These are phyloP conservation scores for Porites lutea DNA, from an alignment of 64 coral and sea anemone genomes.

Conservation along the genomic window DNA sequence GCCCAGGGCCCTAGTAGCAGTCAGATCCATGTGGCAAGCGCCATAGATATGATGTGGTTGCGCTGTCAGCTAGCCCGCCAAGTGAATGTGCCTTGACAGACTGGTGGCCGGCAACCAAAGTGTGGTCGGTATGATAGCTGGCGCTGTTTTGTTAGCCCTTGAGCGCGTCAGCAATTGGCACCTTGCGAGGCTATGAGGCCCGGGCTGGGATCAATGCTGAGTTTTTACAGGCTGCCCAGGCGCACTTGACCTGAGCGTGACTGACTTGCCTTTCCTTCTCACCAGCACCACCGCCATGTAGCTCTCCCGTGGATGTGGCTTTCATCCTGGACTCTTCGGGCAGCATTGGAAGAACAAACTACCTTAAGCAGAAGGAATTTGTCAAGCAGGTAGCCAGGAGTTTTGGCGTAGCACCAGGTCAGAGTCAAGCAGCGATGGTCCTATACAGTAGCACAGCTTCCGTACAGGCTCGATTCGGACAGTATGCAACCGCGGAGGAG, in stretches of 20 bases:
- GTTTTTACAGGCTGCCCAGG: not conserved
- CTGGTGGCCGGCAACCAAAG: too few species aligned
- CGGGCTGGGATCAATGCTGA: too few species aligned
- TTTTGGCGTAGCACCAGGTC: slow-evolving; percentile 48
- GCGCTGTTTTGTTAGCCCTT: not conserved
- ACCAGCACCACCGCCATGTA: not conserved
- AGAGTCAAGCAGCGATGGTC: slow-evolving; percentile 59
- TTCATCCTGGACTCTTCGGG: slow-evolving; percentile 83
- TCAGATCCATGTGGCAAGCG: too few species aligned
- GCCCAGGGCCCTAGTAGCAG: too few species aligned
- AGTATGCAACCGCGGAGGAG: slow-evolving; percentile 10
- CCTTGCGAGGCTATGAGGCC: too few species aligned
- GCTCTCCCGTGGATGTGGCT: slow-evolving; percentile 51
- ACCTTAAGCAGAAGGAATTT: slow-evolving; percentile 72
- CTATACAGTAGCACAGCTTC: slow-evolving; percentile 57
- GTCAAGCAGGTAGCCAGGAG: slow-evolving; percentile 46
- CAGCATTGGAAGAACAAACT: slow-evolving; percentile 65
- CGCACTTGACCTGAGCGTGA: not conserved
- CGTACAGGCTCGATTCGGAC: slow-evolving; percentile 53
- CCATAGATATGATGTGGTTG: too few species aligned
- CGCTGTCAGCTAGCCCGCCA: too few species aligned
- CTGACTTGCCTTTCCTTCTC: not conserved
- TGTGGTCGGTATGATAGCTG: too few species aligned
- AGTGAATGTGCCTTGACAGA: too few species aligned
- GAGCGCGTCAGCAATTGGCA: not conserved